A percentile compares a stretch with the other conserved stretches of the same genome.
Evolutionary conservation across 2,113 vertebrate genomes (phyloP).

Genomic region (Illadopsis cleaveri): DNA sequence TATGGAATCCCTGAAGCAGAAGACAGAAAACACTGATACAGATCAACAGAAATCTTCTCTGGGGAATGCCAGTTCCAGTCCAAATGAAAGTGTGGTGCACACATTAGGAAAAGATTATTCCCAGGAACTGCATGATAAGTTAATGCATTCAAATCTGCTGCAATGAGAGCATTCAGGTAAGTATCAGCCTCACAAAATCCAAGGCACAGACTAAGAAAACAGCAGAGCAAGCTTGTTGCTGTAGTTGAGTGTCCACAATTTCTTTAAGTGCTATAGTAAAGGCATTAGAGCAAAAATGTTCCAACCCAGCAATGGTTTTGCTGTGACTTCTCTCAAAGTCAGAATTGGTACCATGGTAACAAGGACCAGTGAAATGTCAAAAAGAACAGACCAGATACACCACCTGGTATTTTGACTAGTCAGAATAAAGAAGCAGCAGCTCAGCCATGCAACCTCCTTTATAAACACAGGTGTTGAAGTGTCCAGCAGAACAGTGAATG

Average conservation of each 20-base stretch:
- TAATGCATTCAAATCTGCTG: background rate
- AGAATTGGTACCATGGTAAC: constrained; percentile 7
- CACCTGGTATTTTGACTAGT: background rate
- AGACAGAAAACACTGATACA: background rate
- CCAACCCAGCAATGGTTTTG: background rate
- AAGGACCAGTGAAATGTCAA: background rate
- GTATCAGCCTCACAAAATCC: background rate
- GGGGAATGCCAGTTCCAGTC: background rate
- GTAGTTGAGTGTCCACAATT: background rate
- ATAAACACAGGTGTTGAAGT: background rate
- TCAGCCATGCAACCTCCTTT: background rate
- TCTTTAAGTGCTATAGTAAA: background rate
- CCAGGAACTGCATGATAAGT: background rate
- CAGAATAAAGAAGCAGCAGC: background rate
- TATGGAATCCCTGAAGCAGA: background rate
- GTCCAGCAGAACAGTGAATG: background rate
- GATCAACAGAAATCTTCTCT: background rate
- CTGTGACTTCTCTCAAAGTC: background rate
- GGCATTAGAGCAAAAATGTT: background rate
- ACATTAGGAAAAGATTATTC: background rate
- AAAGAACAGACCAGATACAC: background rate
- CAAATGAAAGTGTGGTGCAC: background rate
- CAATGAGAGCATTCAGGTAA: background rate
- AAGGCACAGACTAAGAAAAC: background rate
- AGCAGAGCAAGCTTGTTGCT: background rate